Evolutionary conservation across 2,888 invertebrate species (phyloP), one percentile per base, ranked within the genome.

Genomic region (Phymatocera aterrima): DNA sequence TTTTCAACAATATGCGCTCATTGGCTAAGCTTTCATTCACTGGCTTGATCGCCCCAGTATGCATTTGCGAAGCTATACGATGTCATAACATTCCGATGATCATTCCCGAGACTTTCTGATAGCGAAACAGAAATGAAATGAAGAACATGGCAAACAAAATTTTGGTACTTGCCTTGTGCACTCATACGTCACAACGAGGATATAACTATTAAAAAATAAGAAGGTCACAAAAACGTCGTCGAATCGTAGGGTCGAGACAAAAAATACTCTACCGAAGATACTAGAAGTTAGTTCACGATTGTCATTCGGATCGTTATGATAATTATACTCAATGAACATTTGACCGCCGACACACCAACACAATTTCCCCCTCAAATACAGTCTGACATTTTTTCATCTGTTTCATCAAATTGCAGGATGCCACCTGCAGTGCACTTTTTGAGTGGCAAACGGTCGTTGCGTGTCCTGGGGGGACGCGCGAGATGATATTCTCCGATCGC

Each of bases 391-490:
- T 15, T 12, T 51, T 0, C 21, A 24, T 60, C 15, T 60, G 28
- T 40, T 12, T 28, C 4, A 43, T 24, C 43, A 4, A 80, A 61
- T 83, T 81, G 4, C 83, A 88, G 88, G 85, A 86, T 40, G 79
- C 81, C 3, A 34, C 81, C 6, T 88, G 88, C 79, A 84, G 80
- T 34, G 86, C 80, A 0, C 79, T 82, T 78, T 87, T 88, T 54
- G 84, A 86, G 54, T 88, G 88, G 87, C 77, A 83, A 61, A 87
- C 87, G 0, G 86, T 79, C 28, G 79, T 87, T 4, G 85, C 83
- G 40, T 88, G 87, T 54, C 46, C 79, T 24, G 21, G 21, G 18
- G 48, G 31, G 34, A n/a, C 34, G 15, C n/a, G n/a, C 6, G n/a
- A 51, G 28, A 2, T 34, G n/a, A 18, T 15, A 6, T n/a, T 37